Percentiles rank a stretch among this genome's conserved stretches.
Evolutionary conservation across 1,140 invertebrate genomes (phyloP).

Genomic region (Bombus soroeensis): DNA sequence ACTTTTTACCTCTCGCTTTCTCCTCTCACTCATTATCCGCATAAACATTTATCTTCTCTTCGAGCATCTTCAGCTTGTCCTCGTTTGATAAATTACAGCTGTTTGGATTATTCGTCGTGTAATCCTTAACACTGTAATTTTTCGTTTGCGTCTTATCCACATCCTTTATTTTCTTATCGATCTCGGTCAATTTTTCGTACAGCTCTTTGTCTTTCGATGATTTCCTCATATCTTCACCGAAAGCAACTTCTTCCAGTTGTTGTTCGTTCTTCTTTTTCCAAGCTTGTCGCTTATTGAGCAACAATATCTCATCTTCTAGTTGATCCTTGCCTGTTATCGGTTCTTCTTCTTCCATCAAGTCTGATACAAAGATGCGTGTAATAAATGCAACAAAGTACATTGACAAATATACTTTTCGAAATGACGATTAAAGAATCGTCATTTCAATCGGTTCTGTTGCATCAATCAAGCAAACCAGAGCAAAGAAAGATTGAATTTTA

Average conservation of each 20-base stretch:
- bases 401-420: too few relatives aligned
- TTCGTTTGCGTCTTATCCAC: neutral
- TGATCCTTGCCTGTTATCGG: constrained; percentile 60
- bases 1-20: neutral
- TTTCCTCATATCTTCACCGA: constrained; percentile 69
- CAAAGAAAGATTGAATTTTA: too few relatives aligned
- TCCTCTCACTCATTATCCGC: constrained; percentile 36
- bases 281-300: constrained; percentile 67
- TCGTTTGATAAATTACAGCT: constrained; percentile 13
- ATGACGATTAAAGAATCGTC: neutral
- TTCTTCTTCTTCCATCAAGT: neutral
- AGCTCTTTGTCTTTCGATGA: constrained; percentile 39
- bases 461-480: too few relatives aligned
- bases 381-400: neutral
- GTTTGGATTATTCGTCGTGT: neutral
- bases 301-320: constrained; percentile 63
- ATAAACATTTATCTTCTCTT: constrained; percentile 63
- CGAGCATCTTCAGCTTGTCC: constrained; percentile 50
- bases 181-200: constrained; percentile 54
- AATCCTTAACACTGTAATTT: neutral
- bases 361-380: neutral
- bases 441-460: neutral
- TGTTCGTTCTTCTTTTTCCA: constrained; percentile 65
- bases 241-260: constrained; percentile 68
- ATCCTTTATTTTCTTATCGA: constrained; percentile 38